Conservation (phyloP, 2,888 invertebrate species). For the Hesperia comma region DNA sequence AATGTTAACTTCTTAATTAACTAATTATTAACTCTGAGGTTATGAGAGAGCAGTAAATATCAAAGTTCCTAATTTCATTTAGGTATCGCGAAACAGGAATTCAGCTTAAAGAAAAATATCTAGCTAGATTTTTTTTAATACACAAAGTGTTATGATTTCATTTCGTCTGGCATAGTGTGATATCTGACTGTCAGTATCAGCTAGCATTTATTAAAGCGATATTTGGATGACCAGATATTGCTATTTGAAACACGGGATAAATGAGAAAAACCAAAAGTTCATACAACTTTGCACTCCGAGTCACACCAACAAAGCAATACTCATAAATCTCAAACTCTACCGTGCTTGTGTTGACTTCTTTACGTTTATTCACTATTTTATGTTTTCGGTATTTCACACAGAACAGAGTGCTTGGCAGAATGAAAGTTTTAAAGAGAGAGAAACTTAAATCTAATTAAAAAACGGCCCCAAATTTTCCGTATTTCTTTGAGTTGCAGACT, state of each 20-base stretch:
- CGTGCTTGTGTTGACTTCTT: not conserved
- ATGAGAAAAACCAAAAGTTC: no score
- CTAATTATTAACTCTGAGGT: not conserved
- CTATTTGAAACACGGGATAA: no score
- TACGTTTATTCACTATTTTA: constrained; percentile 2
- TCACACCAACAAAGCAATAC: not conserved
- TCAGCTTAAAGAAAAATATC: no score
- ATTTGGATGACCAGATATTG: no score
- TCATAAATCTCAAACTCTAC: not conserved
- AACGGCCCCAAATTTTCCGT: constrained; percentile 15
- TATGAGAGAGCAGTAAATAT: not conserved
- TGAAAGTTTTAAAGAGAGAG: not conserved
- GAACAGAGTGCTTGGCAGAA: constrained; percentile 12
- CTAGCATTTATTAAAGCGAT: no score
- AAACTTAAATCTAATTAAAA: constrained; percentile 21
- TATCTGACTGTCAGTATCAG: no score
- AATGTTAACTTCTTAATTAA: not conserved
- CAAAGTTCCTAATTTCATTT: not conserved
- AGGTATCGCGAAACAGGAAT: no score
- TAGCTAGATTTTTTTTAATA: no score
- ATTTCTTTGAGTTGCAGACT: constrained; percentile 1
- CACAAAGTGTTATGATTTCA: no score
- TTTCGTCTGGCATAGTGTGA: no score
- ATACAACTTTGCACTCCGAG: not conserved
- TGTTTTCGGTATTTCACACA: not conserved